Conservation (phyloP, 2,113 vertebrate species). For the Toxotes chatareus region DNA sequence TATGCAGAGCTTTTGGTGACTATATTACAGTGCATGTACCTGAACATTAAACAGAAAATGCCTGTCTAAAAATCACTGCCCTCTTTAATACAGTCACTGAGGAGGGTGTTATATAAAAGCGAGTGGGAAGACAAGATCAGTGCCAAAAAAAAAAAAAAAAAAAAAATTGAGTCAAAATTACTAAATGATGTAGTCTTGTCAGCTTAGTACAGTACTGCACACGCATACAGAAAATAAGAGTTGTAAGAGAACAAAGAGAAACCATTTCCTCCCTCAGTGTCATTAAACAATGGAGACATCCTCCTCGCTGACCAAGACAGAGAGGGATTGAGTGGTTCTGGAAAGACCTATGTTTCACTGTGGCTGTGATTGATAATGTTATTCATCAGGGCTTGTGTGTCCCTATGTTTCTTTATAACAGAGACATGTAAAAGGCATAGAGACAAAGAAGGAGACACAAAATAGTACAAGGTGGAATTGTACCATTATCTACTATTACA, state of each 20-base stretch:
- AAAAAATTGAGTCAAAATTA: conserved; percentile 47
- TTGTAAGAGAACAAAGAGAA: conserved; percentile 65
- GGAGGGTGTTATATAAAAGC: conserved; percentile 75
- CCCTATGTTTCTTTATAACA: conserved; percentile 20
- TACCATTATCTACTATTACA: too few species aligned
- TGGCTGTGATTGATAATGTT: conserved; percentile 56
- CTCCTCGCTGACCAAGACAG: conserved; percentile 56
- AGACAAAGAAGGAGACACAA: not conserved
- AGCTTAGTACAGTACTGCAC: conserved; percentile 36
- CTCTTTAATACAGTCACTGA: conserved; percentile 46
- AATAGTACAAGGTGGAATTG: not conserved
- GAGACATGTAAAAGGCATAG: conserved; percentile 15
- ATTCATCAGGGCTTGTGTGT: conserved; percentile 22
- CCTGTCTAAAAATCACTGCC: conserved; percentile 49
- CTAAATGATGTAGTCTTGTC: conserved; percentile 63
- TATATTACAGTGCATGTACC: not conserved
- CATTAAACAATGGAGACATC: conserved; percentile 71
- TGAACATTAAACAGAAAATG: conserved; percentile 34
- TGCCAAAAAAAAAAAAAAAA: conserved; percentile 40
- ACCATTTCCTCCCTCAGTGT: conserved; percentile 62
- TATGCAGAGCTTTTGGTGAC: not conserved
- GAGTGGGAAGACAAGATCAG: conserved; percentile 66
- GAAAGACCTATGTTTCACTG: conserved; percentile 33
- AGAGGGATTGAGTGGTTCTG: conserved; percentile 51
- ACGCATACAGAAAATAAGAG: conserved; percentile 56